phyloP scores from a whole-genome alignment of 1,140 invertebrate genomes.

The Contarinia nasturtii region DNA sequence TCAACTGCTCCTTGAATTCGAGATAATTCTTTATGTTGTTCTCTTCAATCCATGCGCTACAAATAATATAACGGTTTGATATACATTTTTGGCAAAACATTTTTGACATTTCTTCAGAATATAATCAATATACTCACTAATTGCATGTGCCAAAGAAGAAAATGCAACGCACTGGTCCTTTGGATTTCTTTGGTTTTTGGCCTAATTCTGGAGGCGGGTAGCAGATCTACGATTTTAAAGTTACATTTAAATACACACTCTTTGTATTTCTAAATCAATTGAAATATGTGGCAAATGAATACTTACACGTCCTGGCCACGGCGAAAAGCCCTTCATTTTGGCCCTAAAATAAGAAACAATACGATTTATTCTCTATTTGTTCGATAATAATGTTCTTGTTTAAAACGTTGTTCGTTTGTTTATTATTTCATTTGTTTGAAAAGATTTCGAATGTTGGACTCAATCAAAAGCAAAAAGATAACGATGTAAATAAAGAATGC shows the following conservation, averaged over 20 bases:
- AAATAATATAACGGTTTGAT: not conserved
- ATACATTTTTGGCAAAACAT: not conserved
- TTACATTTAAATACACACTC: not conserved
- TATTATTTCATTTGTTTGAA: too few relatives aligned
- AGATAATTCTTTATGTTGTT: slow-evolving; percentile 67
- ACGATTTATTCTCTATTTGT: not conserved
- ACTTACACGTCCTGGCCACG: slow-evolving; percentile 85
- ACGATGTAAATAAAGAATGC: too few relatives aligned
- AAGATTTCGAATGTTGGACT: too few relatives aligned
- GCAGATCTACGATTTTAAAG: slow-evolving; percentile 38
- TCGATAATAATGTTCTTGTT: too few relatives aligned
- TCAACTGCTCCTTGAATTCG: slow-evolving; percentile 59
- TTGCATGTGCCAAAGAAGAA: slow-evolving; percentile 88
- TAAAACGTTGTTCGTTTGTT: too few relatives aligned
- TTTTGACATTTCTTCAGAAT: not conserved
- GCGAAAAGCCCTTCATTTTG: slow-evolving; percentile 87
- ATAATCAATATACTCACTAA: slow-evolving; percentile 51
- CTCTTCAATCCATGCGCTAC: slow-evolving; percentile 81
- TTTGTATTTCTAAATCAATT: too few relatives aligned
- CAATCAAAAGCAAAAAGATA: too few relatives aligned
- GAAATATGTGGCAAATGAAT: not conserved
- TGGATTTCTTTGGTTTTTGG: slow-evolving; percentile 42
- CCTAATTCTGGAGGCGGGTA: slow-evolving; percentile 40
- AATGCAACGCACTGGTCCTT: slow-evolving; percentile 53
- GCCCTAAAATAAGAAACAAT: slow-evolving; percentile 54